Evolutionary conservation across 2,888 invertebrate species (phyloP).

Genomic region (Dione vanillae): DNA sequence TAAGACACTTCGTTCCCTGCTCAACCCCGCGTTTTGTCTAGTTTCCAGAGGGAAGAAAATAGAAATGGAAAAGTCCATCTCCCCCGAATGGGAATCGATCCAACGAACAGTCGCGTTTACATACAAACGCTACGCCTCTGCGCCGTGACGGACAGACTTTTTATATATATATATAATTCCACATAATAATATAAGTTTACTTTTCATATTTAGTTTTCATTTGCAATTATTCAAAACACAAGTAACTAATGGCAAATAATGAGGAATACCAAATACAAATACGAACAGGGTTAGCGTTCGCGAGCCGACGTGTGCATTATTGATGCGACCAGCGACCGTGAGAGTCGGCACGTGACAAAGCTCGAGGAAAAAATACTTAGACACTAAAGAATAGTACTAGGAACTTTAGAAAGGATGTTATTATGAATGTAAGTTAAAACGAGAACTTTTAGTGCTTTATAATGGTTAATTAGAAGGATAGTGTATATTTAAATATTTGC

Average conservation of each 20-base stretch:
- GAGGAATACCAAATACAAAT: conserved; percentile 15
- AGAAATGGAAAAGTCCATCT: too few relatives aligned
- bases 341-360: conserved; percentile 25
- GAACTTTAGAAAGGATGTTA: neutral
- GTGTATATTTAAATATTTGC: too few relatives aligned
- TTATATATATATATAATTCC: too few relatives aligned
- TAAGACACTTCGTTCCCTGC: neutral
- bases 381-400: neutral
- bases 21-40: neutral
- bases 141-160: too few relatives aligned
- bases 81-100: too few relatives aligned
- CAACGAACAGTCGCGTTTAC: too few relatives aligned
- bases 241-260: neutral
- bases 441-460: neutral
- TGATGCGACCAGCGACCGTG: conserved; percentile 30
- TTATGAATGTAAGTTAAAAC: neutral
- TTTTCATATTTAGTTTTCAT: too few relatives aligned
- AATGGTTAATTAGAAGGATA: neutral
- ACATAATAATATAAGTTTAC: too few relatives aligned
- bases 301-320: conserved; percentile 31
- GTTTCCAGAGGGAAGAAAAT: too few relatives aligned
- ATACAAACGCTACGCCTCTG: too few relatives aligned
- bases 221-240: neutral
- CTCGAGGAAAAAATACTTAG: conserved; percentile 16
- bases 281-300: conserved; percentile 8